Evolutionary conservation across 2,113 vertebrate species (phyloP).

Genomic region (Barbus barbus): DNA sequence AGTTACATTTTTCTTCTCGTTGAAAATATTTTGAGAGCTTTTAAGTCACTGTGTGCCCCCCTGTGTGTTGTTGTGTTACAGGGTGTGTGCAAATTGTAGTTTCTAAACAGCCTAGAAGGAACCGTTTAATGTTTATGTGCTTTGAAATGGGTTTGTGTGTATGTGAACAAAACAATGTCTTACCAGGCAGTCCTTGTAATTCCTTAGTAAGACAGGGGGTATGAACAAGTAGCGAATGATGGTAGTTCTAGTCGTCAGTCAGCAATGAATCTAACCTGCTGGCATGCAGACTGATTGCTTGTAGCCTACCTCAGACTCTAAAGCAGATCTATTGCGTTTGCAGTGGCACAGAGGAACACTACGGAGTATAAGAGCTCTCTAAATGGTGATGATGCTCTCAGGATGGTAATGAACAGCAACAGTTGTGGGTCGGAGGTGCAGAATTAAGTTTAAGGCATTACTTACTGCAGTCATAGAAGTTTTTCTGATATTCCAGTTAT

Average conservation of each 20-base stretch:
- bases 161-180: neutral
- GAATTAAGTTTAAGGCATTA: neutral
- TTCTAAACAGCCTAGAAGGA: neutral
- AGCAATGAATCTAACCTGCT: neutral
- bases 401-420: neutral
- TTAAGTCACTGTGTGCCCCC: neutral
- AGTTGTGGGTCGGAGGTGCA: too few species aligned
- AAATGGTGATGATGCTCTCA: too few species aligned
- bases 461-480: neutral
- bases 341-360: neutral
- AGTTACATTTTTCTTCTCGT: neutral
- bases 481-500: neutral
- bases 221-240: neutral
- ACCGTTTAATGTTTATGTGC: neutral
- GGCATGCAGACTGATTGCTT: neutral
- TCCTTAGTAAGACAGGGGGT: neutral
- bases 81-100: neutral
- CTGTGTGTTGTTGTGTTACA: neutral
- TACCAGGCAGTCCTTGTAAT: neutral
- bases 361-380: neutral
- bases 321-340: constrained; percentile 7
- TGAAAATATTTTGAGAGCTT: neutral
- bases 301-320: constrained; percentile 11
- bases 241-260: neutral
- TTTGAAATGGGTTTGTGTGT: neutral